These are phyloP conservation scores for Lepidurus couesii DNA, from an alignment of 1,140 invertebrate genomes.

Conservation along the genomic window DNA sequence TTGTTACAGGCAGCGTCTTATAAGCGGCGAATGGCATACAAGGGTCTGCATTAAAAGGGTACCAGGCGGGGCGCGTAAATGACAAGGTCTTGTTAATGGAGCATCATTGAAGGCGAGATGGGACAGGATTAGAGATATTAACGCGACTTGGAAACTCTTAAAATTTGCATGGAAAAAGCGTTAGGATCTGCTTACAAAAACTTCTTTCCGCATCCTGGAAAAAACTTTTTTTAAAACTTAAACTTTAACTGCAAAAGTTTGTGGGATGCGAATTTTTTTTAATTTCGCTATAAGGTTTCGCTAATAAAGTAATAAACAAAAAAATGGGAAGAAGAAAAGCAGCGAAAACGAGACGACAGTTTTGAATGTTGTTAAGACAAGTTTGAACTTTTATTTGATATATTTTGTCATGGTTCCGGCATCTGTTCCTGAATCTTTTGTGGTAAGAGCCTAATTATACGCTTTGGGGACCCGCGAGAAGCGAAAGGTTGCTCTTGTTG, in stretches of 20 bases:
- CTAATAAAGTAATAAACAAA: too few species aligned
- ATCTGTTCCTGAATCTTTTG: background rate
- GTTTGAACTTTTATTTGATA: too few species aligned
- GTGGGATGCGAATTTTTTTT: too few species aligned
- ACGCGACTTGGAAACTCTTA: background rate
- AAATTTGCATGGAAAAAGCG: too few species aligned
- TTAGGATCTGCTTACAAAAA: too few species aligned
- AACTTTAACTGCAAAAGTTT: too few species aligned
- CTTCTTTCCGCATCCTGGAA: background rate
- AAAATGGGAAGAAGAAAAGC: too few species aligned
- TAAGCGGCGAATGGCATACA: background rate
- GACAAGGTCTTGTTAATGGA: conserved; percentile 18
- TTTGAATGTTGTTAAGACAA: too few species aligned
- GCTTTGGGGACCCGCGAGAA: background rate
- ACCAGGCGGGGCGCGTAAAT: conserved; percentile 16
- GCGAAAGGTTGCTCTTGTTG: background rate
- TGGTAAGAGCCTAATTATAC: background rate
- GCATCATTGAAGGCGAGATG: conserved; percentile 18
- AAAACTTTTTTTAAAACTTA: too few species aligned
- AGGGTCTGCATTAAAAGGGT: background rate
- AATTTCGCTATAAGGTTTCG: too few species aligned
- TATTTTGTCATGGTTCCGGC: background rate
- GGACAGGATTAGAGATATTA: conserved; percentile 9
- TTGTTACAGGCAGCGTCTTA: background rate
- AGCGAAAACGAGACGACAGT: too few species aligned